Conservation (phyloP, 2,797 vertebrate genomes). For the Tarsius wallacei region DNA sequence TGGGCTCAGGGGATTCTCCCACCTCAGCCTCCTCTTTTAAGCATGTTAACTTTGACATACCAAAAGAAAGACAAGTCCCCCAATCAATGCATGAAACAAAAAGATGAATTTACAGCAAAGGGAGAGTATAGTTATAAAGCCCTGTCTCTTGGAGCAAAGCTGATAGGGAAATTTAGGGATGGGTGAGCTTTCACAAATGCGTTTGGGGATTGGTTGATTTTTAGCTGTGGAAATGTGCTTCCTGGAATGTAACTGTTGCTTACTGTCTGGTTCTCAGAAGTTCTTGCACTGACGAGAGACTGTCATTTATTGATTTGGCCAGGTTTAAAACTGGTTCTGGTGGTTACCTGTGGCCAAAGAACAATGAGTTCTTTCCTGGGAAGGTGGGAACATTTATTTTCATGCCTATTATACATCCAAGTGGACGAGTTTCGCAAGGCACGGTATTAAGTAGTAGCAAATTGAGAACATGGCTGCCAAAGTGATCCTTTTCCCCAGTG, state of each 20-base stretch:
- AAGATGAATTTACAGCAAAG: not conserved
- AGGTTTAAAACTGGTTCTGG: not conserved
- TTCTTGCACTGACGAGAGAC: not conserved
- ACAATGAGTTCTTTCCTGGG: not conserved
- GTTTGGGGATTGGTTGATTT: not conserved
- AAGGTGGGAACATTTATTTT: conserved; percentile 19
- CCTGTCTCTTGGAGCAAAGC: not conserved
- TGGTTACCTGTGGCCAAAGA: not conserved
- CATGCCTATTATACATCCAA: not conserved
- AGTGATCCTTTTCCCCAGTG: not conserved
- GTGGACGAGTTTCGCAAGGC: not conserved
- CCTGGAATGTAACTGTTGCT: not conserved
- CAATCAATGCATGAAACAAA: not conserved
- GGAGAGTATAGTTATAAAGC: not conserved
- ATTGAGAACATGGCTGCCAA: not conserved
- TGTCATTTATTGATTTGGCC: not conserved
- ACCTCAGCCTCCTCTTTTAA: not conserved
- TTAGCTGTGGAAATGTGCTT: not conserved
- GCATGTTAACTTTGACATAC: not conserved
- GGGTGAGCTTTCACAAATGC: not conserved
- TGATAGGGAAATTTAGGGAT: not conserved
- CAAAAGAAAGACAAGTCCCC: not conserved
- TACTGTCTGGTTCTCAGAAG: not conserved
- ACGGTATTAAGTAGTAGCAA: not conserved
- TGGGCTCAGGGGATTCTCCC: no score